These are phyloP conservation scores for Papilio demoleus DNA, from an alignment of 2,888 invertebrate species.

Conservation along the genomic window DNA sequence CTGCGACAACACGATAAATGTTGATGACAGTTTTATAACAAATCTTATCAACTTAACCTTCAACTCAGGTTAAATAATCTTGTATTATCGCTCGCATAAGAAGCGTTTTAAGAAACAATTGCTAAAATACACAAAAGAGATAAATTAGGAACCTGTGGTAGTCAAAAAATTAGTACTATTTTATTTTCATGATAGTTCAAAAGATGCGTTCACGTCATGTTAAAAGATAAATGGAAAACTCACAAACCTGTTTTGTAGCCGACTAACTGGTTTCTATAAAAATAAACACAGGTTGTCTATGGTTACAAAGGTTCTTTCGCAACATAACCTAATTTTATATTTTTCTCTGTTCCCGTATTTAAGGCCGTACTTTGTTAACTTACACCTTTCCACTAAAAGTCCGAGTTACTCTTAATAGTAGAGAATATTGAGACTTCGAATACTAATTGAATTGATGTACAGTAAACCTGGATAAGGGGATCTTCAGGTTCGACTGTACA, in stretches of 20 bases:
- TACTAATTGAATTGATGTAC: background rate
- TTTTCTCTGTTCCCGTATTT: no score
- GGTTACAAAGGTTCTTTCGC: background rate
- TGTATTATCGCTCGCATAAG: conserved; percentile 24
- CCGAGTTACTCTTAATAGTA: no score
- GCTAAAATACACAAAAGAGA: background rate
- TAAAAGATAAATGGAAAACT: background rate
- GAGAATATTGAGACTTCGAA: no score
- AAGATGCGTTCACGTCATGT: background rate
- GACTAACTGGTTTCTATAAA: background rate
- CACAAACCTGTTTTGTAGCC: conserved; percentile 10
- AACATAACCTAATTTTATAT: no score
- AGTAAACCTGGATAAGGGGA: background rate
- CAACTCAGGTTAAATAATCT: conserved; percentile 33
- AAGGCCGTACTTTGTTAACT: no score
- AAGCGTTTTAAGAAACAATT: conserved; percentile 3
- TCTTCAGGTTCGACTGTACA: background rate
- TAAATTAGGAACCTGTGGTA: no score
- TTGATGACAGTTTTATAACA: conserved; percentile 8
- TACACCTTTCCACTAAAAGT: no score
- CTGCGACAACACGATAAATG: background rate
- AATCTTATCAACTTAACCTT: conserved; percentile 33
- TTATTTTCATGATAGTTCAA: no score
- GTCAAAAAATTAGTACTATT: no score
- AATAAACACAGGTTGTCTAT: conserved; percentile 4